Conservation (phyloP, 2,888 invertebrate species). For the Stenodera caucasica region DNA sequence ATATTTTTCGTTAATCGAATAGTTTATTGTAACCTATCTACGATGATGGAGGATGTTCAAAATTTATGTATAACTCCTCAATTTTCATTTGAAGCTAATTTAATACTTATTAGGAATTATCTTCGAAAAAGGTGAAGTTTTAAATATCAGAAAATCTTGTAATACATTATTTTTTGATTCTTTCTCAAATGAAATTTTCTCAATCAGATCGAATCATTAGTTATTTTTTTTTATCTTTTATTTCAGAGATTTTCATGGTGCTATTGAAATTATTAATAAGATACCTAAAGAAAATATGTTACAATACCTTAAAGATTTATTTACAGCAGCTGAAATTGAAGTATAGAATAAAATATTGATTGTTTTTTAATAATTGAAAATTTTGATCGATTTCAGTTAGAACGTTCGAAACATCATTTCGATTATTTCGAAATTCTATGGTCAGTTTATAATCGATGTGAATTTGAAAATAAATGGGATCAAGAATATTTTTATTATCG, state of each 20-base stretch:
- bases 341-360: constrained; percentile 24
- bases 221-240: no score
- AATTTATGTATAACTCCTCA: constrained; percentile 35
- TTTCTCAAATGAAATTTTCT: no score
- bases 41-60: constrained; percentile 52
- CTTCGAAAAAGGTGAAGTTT: constrained; percentile 48
- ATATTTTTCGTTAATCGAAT: constrained; percentile 45
- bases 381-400: background rate
- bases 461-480: background rate
- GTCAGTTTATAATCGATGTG: background rate
- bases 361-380: background rate
- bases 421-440: background rate
- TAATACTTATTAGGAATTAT: constrained; percentile 45
- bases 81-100: constrained; percentile 44
- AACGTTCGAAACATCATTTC: background rate
- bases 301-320: constrained; percentile 18
- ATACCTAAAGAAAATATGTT: constrained; percentile 12
- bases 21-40: constrained; percentile 48
- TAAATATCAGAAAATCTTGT: background rate
- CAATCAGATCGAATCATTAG: no score
- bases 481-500: background rate
- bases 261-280: constrained; percentile 28
- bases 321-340: constrained; percentile 18
- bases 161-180: no score
- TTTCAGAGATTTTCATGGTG: constrained; percentile 45